phyloP scores from a whole-genome alignment of 1,140 invertebrate genomes.

The Pachypeltis micranthus region DNA sequence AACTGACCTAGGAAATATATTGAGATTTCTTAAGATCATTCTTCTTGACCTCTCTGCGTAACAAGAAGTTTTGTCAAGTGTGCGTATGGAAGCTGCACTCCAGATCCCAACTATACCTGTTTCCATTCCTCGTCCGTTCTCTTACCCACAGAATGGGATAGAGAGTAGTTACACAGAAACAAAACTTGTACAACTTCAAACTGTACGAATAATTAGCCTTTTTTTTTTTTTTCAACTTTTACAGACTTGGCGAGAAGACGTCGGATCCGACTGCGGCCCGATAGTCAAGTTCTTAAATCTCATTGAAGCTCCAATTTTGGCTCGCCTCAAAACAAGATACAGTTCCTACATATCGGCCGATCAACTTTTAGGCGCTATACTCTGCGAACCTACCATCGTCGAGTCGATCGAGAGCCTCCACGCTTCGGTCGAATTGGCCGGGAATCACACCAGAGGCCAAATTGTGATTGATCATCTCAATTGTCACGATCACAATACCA shows the following conservation, averaged over 20 bases:
- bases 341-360: conserved; percentile 17
- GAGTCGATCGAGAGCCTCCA: conserved; percentile 1
- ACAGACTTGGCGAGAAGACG: conserved; percentile 17
- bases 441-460: conserved; percentile 42
- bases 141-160: not conserved
- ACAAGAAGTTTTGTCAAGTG: too few species aligned
- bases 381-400: conserved; percentile 29
- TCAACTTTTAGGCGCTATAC: conserved; percentile 19
- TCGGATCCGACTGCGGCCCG: conserved; percentile 1
- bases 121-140: not conserved
- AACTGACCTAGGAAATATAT: too few species aligned
- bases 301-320: conserved; percentile 16
- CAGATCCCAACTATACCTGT: not conserved
- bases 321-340: conserved; percentile 11
- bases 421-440: conserved; percentile 18
- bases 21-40: too few species aligned
- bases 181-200: not conserved
- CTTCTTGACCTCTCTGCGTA: too few species aligned
- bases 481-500: conserved; percentile 39
- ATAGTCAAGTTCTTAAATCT: conserved; percentile 16
- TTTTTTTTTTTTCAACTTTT: conserved; percentile 7
- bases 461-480: conserved; percentile 45
- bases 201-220: not conserved
- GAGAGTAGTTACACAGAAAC: not conserved
- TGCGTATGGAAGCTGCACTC: not conserved